A percentile compares a stretch with the other conserved stretches of the same genome.
phyloP scores from a whole-genome alignment of 1,140 invertebrate species.

The Holotrichia oblita region DNA sequence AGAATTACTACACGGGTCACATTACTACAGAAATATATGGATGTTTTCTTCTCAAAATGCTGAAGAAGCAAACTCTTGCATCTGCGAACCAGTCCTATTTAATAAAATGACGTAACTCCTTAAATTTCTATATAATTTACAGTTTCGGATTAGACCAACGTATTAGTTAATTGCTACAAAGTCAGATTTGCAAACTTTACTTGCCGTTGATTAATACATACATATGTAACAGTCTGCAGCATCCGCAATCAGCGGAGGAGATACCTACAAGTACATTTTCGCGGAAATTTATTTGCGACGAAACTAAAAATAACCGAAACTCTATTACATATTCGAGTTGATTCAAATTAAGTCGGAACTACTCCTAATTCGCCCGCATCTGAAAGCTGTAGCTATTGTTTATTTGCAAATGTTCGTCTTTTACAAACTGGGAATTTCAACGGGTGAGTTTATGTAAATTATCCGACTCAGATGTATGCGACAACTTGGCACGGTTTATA shows the following conservation, averaged over 20 bases:
- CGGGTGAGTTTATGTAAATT: background rate
- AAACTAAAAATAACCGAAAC: background rate
- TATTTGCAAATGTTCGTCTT: background rate
- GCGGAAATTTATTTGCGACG: background rate
- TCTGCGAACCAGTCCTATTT: no score
- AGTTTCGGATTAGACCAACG: background rate
- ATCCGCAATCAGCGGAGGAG: background rate
- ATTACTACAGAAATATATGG: no score
- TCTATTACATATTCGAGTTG: background rate
- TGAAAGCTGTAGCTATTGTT: background rate
- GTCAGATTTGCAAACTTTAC: background rate
- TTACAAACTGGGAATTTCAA: background rate
- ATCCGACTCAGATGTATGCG: no score
- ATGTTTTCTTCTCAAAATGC: no score
- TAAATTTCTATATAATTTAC: no score
- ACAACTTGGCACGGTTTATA: no score
- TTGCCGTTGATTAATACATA: background rate
- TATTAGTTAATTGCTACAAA: background rate
- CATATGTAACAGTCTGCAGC: background rate
- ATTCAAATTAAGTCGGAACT: background rate
- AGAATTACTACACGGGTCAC: no score
- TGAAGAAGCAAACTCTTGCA: no score
- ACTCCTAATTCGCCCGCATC: background rate
- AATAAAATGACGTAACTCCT: no score
- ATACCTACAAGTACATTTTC: background rate